Base-by-base conservation (phyloP, 2,113 vertebrate species). In the Coptodon bakossiorum region DNA sequence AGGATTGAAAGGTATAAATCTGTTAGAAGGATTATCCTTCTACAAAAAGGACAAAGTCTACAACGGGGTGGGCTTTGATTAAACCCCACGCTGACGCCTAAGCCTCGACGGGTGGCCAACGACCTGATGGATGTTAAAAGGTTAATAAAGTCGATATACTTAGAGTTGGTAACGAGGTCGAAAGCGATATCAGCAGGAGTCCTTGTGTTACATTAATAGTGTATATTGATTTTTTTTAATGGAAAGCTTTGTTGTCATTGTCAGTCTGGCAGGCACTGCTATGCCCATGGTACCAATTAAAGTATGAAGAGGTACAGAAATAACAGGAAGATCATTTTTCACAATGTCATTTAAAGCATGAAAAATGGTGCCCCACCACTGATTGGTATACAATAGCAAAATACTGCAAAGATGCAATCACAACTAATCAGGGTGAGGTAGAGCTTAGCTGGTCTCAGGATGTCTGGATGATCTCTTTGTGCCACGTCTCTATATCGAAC, bases 11-110 rank as follows among this genome's bases (percentile, higher is more conserved):
- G 9, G 3, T 59, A 9, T 5, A 66, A 24, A 24, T 2, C 22
- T 29, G 22, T 17, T 29, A 17, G 22, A 27, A 38, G 68, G 34
- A 10, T 73, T 5, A 6, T 11, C 7, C 38, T 45, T 45, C 24
- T 0, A 8, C 19, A 76, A 48, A 48, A 76, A 45, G 61, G 14
- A 48, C 27, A 16, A 48, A 0, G 9, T 29, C 40, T 48, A 10
- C 14, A 27, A 17, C 1, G 3, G 3, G 38, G n/a, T 68, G 63
- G 12, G 0, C 36, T 14, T 68, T 40, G 13, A 0, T 14, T 22
- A 24, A 24, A 43, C 66, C 66, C 38, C 43, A 71, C 13, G 2
- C 36, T 5, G 11, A 71, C 5, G 3, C 1, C n/a, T 45, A 48
- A 29, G 2, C 40, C 66, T 27, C 17, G 6, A 45, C 2, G 0